Evolutionary conservation across 1,140 invertebrate genomes (phyloP).

Genomic region (Tetramorium alpestre): DNA sequence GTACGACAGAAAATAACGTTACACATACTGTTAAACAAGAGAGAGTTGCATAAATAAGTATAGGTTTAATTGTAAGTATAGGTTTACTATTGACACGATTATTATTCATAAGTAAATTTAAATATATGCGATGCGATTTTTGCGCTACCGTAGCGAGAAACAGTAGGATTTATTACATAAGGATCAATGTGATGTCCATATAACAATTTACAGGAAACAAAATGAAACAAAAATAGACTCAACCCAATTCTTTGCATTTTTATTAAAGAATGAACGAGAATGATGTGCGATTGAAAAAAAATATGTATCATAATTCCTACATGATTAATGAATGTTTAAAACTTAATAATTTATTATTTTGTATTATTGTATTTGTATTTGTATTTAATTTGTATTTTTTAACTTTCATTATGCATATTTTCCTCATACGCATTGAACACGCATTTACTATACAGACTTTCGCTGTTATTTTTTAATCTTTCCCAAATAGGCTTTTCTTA

Average conservation of each 20-base stretch:
- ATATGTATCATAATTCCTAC: slow-evolving; percentile 35
- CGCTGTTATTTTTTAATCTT: neutral
- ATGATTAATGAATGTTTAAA: slow-evolving; percentile 33
- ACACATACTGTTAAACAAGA: slow-evolving; percentile 21
- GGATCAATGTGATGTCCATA: neutral
- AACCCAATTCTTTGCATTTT: neutral
- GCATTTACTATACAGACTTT: neutral
- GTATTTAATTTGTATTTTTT: neutral
- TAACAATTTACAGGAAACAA: neutral
- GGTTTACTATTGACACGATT: neutral
- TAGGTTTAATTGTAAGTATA: neutral
- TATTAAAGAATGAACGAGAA: neutral
- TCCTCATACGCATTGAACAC: neutral
- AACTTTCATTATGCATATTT: neutral
- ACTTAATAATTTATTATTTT: neutral
- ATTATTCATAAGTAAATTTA: slow-evolving; percentile 34
- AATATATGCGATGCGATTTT: neutral
- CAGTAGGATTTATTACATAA: slow-evolving; percentile 12
- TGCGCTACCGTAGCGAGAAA: slow-evolving; percentile 1
- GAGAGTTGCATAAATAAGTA: neutral
- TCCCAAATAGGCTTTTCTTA: neutral
- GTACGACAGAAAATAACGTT: slow-evolving; percentile 9
- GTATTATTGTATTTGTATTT: no score
- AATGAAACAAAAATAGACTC: neutral
- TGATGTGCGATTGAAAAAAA: neutral